Base-by-base conservation (phyloP, 2,888 invertebrate species). In the Drosophila testacea region DNA sequence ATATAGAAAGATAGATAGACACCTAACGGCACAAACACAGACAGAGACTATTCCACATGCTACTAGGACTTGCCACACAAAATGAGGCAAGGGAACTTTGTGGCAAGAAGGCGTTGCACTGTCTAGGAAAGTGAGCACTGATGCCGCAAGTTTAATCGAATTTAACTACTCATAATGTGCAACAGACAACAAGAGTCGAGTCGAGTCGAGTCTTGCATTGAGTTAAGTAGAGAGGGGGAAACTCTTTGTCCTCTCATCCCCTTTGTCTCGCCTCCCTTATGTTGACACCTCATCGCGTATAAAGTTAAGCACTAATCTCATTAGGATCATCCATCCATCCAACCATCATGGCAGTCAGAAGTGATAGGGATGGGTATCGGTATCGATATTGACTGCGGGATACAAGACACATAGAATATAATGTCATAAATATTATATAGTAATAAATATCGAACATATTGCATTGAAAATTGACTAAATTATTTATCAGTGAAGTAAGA, bases 281-380 rank as follows among this genome's bases (percentile, higher is more conserved):
- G 41, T 54, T 42, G 51, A 39, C 55, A 50, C 68, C 63, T 51
- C 79, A 74, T 73, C 78, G 79, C 82, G 80, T 69, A 87, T 82
- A 87, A 91, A 91, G 89, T 91, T 90, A 88, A 90, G 83, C 84
- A 72, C 78, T 86, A 91, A 91, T 91, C 90, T 88, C 79, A 91
- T 91, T 91, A 91, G 87, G 88, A 91, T 89, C 88, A 86, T 77
- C 69, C 66, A 69, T 44, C n/a, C 46, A 56, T 10, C 11, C 48
- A 32, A 4, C 4, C 34, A 51, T 30, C n/a, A 39, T 30, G n/a
- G 16, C 44, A 59, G 27, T 11, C 46, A 59, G 27, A 22, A 22
- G 22, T 22, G 22, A 22, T 22, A 22, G 22, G 22, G 22, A 22
- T 22, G 22, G 22, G 22, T 22, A 3, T 22, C 22, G 22, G 22